Conservation (phyloP, 2,888 invertebrate genomes). For the Idaea biselata region DNA sequence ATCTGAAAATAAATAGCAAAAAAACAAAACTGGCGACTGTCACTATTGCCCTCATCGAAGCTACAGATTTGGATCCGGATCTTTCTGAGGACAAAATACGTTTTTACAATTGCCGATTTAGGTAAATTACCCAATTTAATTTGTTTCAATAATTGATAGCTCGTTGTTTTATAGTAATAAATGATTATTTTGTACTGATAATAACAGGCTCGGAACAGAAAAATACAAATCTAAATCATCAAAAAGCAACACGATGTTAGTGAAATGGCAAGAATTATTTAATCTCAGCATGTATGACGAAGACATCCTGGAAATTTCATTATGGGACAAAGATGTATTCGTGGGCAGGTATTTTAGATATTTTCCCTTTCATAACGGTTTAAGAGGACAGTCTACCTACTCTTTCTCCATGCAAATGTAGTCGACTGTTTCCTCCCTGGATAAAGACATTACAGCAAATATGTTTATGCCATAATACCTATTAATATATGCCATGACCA, state of each 20-base stretch:
- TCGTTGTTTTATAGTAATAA: background rate
- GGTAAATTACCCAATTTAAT: constrained; percentile 67
- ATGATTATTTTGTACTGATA: constrained; percentile 7
- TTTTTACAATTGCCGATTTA: constrained; percentile 94
- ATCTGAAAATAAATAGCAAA: constrained; percentile 36
- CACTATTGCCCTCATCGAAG: constrained; percentile 95
- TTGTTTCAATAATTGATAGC: background rate
- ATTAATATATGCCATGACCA: no score
- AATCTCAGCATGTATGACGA: constrained; percentile 96
- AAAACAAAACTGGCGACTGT: constrained; percentile 84
- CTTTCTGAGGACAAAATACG: constrained; percentile 89
- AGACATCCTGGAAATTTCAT: constrained; percentile 90
- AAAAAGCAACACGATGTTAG: constrained; percentile 77
- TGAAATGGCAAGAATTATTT: constrained; percentile 96
- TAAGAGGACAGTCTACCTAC: no score
- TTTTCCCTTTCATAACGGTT: background rate
- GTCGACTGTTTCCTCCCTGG: no score
- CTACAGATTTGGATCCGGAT: constrained; percentile 89
- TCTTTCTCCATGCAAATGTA: no score
- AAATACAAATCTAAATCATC: constrained; percentile 95
- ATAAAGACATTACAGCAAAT: no score
- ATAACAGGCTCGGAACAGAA: constrained; percentile 91
- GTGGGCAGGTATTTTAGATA: constrained; percentile 71
- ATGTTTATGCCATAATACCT: no score
- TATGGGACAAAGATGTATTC: constrained; percentile 88